Evolutionary conservation across 2,113 vertebrate genomes (phyloP), one percentile per base, ranked within the genome.

Genomic region (Ivindomyrus marchei): DNA sequence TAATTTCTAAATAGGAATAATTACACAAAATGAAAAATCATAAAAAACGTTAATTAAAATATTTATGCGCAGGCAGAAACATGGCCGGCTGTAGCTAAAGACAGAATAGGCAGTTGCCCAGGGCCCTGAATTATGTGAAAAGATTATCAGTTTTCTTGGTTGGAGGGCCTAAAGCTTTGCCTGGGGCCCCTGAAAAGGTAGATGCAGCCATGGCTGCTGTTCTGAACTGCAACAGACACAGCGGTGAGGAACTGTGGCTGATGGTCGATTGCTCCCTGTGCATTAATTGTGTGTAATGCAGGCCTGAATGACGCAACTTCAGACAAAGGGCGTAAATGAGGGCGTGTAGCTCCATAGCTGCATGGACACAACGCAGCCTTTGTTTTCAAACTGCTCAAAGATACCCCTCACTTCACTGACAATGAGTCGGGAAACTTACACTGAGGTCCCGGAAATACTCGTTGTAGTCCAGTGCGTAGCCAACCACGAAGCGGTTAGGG

Each of bases 401-500:
- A 24, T 10, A 84, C 21, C 80, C 7, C 17, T 46, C 39, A 47
- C 39, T 84, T 84, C 39, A 84, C 8, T n/a, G 36, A 84, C 80
- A 84, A 45, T 42, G 45, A 46, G 39, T 90, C 89, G 91, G 7
- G 10, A 46, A 2, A 96, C 97, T 98, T 97, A 99, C 97, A 0
- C 97, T 97, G 58, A 99, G 95, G 94, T 98, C 97, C 96, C 97
- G 95, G 93, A 99, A 99, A 94, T 98, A 96, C 93, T 99, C 97
- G 0, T 99, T 98, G 96, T 99, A 98, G 96, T 98, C 98, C 94
- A 99, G 95, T 89, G 98, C 97, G 92, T 98, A 99, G 88, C 98
- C 97, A 53, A 99, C 97, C 92, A 99, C 98, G 94, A 98, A 99
- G 88, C 95, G 95, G 94, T 98, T 92, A 88, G 98, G 97, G 93